These are phyloP conservation scores for Drosophila limbata DNA, from an alignment of 2,888 invertebrate species.

Conservation along the genomic window DNA sequence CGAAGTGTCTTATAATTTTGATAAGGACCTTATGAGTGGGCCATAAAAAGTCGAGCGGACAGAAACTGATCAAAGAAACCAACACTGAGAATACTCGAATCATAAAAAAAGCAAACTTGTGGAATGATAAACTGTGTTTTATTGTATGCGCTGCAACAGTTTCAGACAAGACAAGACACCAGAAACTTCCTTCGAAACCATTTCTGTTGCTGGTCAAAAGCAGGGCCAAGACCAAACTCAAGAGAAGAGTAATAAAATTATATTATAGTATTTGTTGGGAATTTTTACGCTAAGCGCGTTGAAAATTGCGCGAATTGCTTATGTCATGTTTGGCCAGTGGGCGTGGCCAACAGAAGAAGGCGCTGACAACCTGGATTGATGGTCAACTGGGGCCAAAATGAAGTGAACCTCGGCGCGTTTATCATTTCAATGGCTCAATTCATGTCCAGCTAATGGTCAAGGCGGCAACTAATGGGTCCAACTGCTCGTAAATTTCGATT, in stretches of 20 bases:
- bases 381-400: constrained; percentile 5
- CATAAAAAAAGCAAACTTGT: constrained; percentile 28
- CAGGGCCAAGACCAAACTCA: background rate
- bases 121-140: constrained; percentile 16
- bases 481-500: constrained; percentile 59
- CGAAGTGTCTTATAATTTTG: too few species aligned
- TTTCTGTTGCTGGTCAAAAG: background rate
- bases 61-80: constrained; percentile 27
- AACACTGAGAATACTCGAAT: background rate
- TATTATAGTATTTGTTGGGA: constrained; percentile 15
- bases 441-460: constrained; percentile 50
- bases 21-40: too few species aligned
- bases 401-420: constrained; percentile 43
- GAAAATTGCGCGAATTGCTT: constrained; percentile 34
- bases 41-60: constrained; percentile 30
- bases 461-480: constrained; percentile 32
- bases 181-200: background rate
- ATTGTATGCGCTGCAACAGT: constrained; percentile 10
- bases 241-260: constrained; percentile 53
- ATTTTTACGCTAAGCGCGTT: constrained; percentile 41
- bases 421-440: constrained; percentile 62
- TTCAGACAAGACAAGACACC: constrained; percentile 2
- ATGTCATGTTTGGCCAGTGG: constrained; percentile 14
- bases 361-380: constrained; percentile 29
- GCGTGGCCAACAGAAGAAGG: constrained; percentile 13